A percentile compares a stretch with the other conserved stretches of the same genome.
These are phyloP conservation scores for Arnoldichthys spilopterus DNA, from an alignment of 2,797 vertebrate genomes.

Conservation along the genomic window DNA sequence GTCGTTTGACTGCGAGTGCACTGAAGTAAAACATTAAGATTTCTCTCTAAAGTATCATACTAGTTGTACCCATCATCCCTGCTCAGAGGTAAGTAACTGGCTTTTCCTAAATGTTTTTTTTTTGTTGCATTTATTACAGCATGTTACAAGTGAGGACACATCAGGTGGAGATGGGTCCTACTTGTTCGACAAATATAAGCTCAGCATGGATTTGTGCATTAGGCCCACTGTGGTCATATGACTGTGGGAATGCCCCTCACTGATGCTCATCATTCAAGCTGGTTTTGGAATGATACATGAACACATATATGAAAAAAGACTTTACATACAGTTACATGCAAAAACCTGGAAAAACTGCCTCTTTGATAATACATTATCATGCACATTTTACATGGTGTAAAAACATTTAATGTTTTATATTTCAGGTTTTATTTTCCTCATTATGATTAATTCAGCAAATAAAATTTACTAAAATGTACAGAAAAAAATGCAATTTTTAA, in stretches of 20 bases:
- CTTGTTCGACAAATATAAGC: not conserved
- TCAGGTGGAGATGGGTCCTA: not conserved
- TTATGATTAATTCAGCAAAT: too few relatives aligned
- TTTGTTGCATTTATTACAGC: not conserved
- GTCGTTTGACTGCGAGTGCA: constrained; percentile 5
- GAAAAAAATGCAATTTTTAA: too few relatives aligned
- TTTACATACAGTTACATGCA: too few relatives aligned
- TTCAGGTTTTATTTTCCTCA: too few relatives aligned
- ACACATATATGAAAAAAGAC: not conserved
- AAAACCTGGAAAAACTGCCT: too few relatives aligned
- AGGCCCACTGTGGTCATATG: not conserved
- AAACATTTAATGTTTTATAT: too few relatives aligned
- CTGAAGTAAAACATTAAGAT: constrained; percentile 10
- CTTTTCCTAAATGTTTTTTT: not conserved
- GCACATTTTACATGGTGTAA: too few relatives aligned
- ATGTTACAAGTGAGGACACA: not conserved
- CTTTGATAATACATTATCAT: too few relatives aligned
- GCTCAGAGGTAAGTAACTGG: not conserved
- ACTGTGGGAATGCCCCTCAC: too few relatives aligned
- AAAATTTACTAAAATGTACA: too few relatives aligned
- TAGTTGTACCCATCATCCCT: not conserved
- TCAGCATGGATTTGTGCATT: not conserved
- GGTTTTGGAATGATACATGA: not conserved
- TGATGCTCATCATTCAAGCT: not conserved
- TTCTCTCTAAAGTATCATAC: not conserved